A percentile compares a stretch with the other conserved stretches of the same genome.
These are phyloP conservation scores for Amphipoea lucens DNA, from an alignment of 2,888 invertebrate genomes.

Conservation along the genomic window DNA sequence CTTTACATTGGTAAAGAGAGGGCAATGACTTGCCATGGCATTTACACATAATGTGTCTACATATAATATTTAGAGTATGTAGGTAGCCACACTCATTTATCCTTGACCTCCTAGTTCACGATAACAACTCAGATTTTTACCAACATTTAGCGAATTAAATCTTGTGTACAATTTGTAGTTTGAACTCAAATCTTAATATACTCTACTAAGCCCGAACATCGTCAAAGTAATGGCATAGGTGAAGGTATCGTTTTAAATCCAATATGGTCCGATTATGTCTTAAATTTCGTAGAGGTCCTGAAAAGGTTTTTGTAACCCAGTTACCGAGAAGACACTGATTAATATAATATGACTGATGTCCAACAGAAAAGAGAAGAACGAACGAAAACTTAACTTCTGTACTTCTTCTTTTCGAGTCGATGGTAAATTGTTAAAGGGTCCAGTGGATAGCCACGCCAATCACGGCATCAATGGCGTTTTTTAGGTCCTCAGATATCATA, in stretches of 20 bases:
- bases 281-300: neutral
- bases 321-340: neutral
- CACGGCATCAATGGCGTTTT: neutral
- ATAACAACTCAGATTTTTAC: neutral
- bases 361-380: neutral
- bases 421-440: neutral
- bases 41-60: neutral
- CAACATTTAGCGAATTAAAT: neutral
- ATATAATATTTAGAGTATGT: neutral
- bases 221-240: neutral
- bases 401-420: neutral
- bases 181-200: constrained; percentile 1
- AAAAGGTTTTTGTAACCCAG: neutral
- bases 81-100: neutral
- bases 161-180: constrained; percentile 6
- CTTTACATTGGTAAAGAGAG: too few species aligned
- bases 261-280: neutral
- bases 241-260: neutral
- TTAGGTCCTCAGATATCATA: neutral
- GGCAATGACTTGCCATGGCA: too few species aligned
- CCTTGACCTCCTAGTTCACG: constrained; percentile 12
- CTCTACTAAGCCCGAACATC: too few species aligned
- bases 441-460: neutral
- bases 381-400: neutral
- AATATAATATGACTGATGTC: neutral